Conservation (phyloP, 1,140 invertebrate genomes). For the Panagrolaimus sp. region DNA sequence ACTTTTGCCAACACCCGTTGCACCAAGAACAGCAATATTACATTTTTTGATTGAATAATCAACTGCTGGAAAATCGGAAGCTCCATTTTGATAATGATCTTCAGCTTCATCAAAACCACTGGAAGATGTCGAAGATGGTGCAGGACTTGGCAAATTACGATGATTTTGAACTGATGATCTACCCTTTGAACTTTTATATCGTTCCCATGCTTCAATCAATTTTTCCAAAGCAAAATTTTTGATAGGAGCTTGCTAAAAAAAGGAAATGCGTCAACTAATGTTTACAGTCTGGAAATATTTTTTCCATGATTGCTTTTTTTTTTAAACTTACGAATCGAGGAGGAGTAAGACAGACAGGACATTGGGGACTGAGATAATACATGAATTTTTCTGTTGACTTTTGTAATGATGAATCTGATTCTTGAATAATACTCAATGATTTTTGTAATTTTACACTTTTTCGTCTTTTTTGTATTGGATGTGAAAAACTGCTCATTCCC, state of each 20-base stretch:
- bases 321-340: background rate
- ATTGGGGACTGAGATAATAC: background rate
- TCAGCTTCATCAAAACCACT: constrained; percentile 8
- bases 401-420: background rate
- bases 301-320: too few species aligned
- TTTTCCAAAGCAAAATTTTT: background rate
- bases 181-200: background rate
- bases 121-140: background rate
- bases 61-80: background rate
- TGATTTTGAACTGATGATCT: background rate
- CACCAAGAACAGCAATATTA: constrained; percentile 12
- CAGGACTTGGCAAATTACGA: background rate
- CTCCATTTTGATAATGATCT: background rate
- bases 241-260: constrained; percentile 6
- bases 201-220: background rate
- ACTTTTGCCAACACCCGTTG: constrained; percentile 11
- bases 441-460: background rate
- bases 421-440: background rate
- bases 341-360: constrained; percentile 1
- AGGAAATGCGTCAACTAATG: background rate
- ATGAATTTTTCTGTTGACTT: background rate
- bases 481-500: background rate
- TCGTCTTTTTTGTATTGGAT: background rate
- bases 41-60: constrained; percentile 10
- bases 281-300: too few species aligned